Percentiles rank a stretch among this genome's conserved stretches.
Evolutionary conservation across 2,888 invertebrate species (phyloP).

Genomic region (Cosmopolites sordidus): DNA sequence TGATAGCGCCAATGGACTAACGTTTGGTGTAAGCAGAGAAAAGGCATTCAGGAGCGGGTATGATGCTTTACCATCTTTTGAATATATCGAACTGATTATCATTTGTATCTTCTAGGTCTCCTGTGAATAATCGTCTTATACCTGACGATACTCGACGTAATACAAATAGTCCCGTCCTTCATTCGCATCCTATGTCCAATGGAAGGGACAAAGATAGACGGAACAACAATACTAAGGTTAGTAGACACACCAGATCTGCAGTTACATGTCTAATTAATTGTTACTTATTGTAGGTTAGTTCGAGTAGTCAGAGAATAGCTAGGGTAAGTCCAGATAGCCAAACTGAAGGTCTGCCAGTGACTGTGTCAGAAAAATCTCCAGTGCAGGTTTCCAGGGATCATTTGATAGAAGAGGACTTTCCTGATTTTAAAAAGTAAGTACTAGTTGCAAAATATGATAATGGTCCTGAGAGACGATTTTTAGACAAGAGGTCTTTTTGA

Average conservation of each 20-base stretch:
- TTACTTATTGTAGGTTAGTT: conserved; percentile 15
- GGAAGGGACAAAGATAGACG: conserved; percentile 24
- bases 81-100: too few relatives aligned
- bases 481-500: too few relatives aligned
- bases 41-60: conserved; percentile 33
- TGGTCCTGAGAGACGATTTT: too few relatives aligned
- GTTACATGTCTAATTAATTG: too few relatives aligned
- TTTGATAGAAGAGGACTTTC: conserved; percentile 34
- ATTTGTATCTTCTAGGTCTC: conserved; percentile 15
- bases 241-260: background rate
- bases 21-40: conserved; percentile 41
- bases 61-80: background rate
- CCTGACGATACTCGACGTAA: conserved; percentile 23
- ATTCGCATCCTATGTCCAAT: conserved; percentile 10
- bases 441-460: too few relatives aligned
- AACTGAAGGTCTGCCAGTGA: conserved; percentile 37
- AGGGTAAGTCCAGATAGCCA: conserved; percentile 49
- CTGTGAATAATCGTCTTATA: conserved; percentile 19
- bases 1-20: conserved; percentile 37
- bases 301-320: conserved; percentile 32
- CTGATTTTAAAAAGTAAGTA: conserved; percentile 55
- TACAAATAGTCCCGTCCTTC: conserved; percentile 17
- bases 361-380: conserved; percentile 23
- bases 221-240: conserved; percentile 22
- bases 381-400: conserved; percentile 26